Base-by-base conservation (phyloP, 2,888 invertebrate species). In the Bruchidius siliquastri region DNA sequence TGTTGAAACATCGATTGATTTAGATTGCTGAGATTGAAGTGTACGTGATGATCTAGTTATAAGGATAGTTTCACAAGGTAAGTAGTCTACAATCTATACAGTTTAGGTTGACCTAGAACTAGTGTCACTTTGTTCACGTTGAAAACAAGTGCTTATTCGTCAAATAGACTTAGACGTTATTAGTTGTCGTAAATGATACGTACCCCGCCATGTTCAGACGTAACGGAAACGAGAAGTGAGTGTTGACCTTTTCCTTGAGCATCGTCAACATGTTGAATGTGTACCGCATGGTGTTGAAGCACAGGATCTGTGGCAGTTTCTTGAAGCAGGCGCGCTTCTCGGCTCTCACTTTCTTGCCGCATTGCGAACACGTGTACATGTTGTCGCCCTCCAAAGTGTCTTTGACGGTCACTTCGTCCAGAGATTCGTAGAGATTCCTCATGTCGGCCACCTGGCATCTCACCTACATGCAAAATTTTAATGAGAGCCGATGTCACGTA, bases 241-340 rank as follows among this genome's bases (percentile, higher is more conserved):
- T 98, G 87, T 98, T 98, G 0, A 98, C 97, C 85, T 98, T 98
- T 85, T 98, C 98, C 83, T 97, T 97, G 75, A 96, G 89, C 97
- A 98, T 97, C 0, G 98, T 98, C 49, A 97, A 90, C 97, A 98
- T 97, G 86, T 98, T 98, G 87, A 98, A 98, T 0, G 97, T 96
- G 83, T 98, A 98, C 30, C 98, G 90, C 97, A 98, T 97, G 0
- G 97, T 98, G 86, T 98, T 98, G 86, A 98, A 97, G 85, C 97
- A 97, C 22, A 98, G 88, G 76, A 98, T 97, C 78, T 94, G 93
- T 0, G 98, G 98, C 26, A 98, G 88, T 83, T 95, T 96, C 85
- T 96, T 97, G 86, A 98, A 97, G 22, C 79, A 77, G 76, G 83
- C 92, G 92, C 95, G 88, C 86, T 98, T 98, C 86, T 98, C 97